phyloP scores from a whole-genome alignment of 2,888 invertebrate species.

The Oscheius onirici region DNA sequence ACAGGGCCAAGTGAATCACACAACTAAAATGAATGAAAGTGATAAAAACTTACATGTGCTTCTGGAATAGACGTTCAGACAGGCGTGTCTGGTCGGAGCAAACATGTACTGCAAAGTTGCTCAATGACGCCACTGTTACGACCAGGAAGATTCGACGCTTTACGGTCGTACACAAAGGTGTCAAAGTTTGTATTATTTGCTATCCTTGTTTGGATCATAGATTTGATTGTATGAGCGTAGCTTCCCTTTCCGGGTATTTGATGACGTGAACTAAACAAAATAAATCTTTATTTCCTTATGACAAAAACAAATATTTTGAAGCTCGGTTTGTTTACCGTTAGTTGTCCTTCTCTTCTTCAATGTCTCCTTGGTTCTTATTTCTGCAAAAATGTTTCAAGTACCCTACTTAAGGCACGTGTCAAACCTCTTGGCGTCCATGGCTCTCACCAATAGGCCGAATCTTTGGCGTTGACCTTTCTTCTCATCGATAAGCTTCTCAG shows the following conservation, averaged over 20 bases:
- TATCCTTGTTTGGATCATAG: constrained; percentile 3
- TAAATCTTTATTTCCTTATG: constrained; percentile 20
- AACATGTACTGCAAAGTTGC: not conserved
- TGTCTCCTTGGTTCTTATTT: constrained; percentile 12
- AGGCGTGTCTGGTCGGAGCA: constrained; percentile 1
- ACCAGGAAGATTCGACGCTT: not conserved
- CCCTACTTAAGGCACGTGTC: constrained; percentile 68
- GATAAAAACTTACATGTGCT: not conserved
- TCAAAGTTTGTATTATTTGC: not conserved
- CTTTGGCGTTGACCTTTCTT: constrained; percentile 36
- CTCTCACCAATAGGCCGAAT: constrained; percentile 47
- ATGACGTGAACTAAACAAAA: not conserved
- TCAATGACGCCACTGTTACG: constrained; percentile 11
- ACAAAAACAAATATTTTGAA: constrained; percentile 11
- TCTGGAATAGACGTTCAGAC: not conserved
- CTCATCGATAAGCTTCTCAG: constrained; percentile 51
- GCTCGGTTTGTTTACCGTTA: constrained; percentile 17
- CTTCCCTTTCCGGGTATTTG: too few species aligned
- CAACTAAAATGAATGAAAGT: too few species aligned
- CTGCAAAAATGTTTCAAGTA: not conserved
- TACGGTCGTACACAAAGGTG: constrained; percentile 3
- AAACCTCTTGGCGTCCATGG: constrained; percentile 41
- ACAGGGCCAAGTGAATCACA: too few species aligned
- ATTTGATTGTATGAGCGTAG: too few species aligned
- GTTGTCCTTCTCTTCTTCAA: constrained; percentile 22